These are phyloP conservation scores for Cydia fagiglandana DNA, from an alignment of 1,140 invertebrate genomes.

Conservation along the genomic window DNA sequence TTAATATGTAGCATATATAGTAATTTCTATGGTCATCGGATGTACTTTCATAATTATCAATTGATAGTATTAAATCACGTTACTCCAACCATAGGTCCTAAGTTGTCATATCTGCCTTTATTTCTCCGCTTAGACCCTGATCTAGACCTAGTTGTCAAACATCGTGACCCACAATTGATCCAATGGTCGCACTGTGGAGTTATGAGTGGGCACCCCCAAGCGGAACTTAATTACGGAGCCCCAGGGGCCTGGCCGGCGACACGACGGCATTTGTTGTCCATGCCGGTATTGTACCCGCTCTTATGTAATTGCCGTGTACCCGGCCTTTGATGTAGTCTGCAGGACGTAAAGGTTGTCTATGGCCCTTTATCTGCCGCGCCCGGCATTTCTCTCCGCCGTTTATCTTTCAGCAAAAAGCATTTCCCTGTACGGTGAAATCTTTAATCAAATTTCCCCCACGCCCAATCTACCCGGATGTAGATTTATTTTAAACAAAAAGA, in stretches of 20 bases:
- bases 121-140: not conserved
- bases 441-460: slow-evolving; percentile 13
- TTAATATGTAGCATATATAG: not conserved
- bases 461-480: slow-evolving; percentile 20
- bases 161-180: slow-evolving; percentile 24
- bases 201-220: slow-evolving; percentile 42
- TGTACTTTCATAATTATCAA: no score
- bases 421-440: slow-evolving; percentile 17
- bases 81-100: not conserved
- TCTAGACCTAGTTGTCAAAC: slow-evolving; percentile 6
- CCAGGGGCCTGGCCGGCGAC: slow-evolving; percentile 53
- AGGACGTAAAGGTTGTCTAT: slow-evolving; percentile 33
- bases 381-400: slow-evolving; percentile 28
- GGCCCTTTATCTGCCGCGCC: slow-evolving; percentile 22
- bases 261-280: slow-evolving; percentile 56
- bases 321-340: slow-evolving; percentile 40
- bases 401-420: slow-evolving; percentile 29
- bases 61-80: not conserved
- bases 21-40: not conserved
- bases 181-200: slow-evolving; percentile 4
- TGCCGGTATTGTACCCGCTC: slow-evolving; percentile 44
- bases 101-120: not conserved
- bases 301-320: slow-evolving; percentile 49
- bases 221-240: slow-evolving; percentile 61
- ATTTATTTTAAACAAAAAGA: slow-evolving; percentile 27